Conservation (phyloP, 2,888 invertebrate species). For the Caenorhabditis sinica region DNA sequence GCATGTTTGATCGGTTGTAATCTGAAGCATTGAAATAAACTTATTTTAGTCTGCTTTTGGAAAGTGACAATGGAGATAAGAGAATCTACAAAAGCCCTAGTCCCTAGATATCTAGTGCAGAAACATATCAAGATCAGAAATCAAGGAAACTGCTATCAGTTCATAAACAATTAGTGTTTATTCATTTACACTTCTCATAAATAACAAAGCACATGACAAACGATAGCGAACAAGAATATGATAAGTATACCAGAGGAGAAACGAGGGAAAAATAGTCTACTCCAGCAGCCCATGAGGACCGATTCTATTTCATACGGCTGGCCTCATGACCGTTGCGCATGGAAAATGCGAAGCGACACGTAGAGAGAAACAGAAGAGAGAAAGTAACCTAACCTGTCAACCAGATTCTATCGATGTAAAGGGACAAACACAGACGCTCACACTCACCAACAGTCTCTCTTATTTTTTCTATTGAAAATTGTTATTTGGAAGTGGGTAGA, state of each 20-base stretch:
- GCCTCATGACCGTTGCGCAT: slow-evolving; percentile 51
- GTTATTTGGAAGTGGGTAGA: slow-evolving; percentile 45
- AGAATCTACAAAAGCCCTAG: slow-evolving; percentile 7
- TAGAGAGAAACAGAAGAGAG: slow-evolving; percentile 30
- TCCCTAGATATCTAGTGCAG: slow-evolving; percentile 4
- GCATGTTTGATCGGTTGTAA: slow-evolving; percentile 37
- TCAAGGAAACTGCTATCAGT: slow-evolving; percentile 12
- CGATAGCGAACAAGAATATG: not conserved
- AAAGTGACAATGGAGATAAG: not conserved
- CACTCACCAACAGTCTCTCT: not conserved
- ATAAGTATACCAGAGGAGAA: slow-evolving; percentile 10
- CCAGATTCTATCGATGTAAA: slow-evolving; percentile 55
- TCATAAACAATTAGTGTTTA: not conserved
- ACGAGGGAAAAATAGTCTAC: not conserved
- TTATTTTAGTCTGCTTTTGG: not conserved
- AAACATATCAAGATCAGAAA: slow-evolving; percentile 18
- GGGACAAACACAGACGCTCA: slow-evolving; percentile 33
- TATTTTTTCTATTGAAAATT: slow-evolving; percentile 24
- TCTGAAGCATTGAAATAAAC: not conserved
- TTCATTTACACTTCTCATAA: slow-evolving; percentile 7
- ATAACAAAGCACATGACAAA: slow-evolving; percentile 19
- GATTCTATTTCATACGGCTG: slow-evolving; percentile 26
- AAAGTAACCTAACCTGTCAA: slow-evolving; percentile 55
- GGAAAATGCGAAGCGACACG: slow-evolving; percentile 61
- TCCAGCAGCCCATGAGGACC: not conserved